Conservation (phyloP, 1,140 invertebrate genomes). For the Bilobella aurantiaca region DNA sequence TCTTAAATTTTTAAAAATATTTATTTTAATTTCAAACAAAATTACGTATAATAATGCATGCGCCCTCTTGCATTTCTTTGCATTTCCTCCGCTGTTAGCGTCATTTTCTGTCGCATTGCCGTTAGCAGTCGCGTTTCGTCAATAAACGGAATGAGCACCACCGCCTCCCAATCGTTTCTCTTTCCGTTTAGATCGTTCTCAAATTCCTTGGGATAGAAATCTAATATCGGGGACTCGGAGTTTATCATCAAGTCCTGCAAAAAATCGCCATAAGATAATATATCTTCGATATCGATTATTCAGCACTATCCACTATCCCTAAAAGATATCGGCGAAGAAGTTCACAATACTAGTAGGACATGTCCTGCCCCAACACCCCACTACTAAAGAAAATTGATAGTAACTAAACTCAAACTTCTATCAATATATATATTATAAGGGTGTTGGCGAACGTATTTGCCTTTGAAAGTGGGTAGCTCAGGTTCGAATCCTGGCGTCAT, state of each 20-base stretch:
- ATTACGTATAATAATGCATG: slow-evolving; percentile 65
- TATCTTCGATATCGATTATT: no score
- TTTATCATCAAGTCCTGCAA: slow-evolving; percentile 58
- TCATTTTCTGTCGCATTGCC: slow-evolving; percentile 64
- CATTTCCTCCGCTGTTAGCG: slow-evolving; percentile 60
- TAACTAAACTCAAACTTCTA: no score
- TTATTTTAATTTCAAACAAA: slow-evolving; percentile 6
- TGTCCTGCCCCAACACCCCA: no score
- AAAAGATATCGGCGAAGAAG: no score
- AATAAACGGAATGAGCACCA: slow-evolving; percentile 94
- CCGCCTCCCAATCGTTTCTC: slow-evolving; percentile 91
- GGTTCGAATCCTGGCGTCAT: no score
- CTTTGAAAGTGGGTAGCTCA: no score
- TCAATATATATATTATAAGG: no score
- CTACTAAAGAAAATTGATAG: no score
- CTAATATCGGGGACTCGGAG: slow-evolving; percentile 67
- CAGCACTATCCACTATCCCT: no score
- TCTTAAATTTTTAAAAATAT: neutral
- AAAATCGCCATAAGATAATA: no score
- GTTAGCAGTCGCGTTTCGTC: slow-evolving; percentile 64
- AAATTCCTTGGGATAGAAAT: slow-evolving; percentile 85
- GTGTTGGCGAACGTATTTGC: no score
- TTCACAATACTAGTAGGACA: no score
- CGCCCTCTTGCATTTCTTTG: slow-evolving; percentile 71
- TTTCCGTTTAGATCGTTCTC: slow-evolving; percentile 87